Conservation (phyloP, 2,113 vertebrate genomes). For the Sitta europaea region DNA sequence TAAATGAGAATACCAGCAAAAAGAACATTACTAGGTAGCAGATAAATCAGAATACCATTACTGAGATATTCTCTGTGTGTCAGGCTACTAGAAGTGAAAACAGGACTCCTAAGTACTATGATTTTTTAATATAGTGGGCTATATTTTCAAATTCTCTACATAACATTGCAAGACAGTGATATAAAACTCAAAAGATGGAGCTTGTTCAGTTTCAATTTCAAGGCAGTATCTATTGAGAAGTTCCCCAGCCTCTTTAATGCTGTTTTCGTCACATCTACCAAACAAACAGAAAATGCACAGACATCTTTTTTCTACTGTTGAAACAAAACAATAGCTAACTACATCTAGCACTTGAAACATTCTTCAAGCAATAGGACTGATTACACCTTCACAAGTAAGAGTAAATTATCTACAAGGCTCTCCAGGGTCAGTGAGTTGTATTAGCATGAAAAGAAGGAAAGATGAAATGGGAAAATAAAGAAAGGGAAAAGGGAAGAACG, state of each 20-base stretch:
- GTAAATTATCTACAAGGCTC: neutral
- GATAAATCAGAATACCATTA: neutral
- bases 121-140: neutral
- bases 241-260: neutral
- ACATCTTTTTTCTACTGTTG: neutral
- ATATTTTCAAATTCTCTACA: neutral
- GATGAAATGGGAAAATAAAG: neutral
- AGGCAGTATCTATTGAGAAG: neutral
- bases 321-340: neutral
- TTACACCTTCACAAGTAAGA: neutral
- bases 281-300: neutral
- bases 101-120: neutral
- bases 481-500: neutral
- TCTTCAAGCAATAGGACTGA: neutral
- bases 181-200: neutral
- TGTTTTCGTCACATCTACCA: neutral
- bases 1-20: neutral
- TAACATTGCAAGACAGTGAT: neutral
- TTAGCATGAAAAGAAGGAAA: neutral
- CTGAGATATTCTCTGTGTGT: neutral
- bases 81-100: neutral
- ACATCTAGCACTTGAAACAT: neutral
- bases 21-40: neutral
- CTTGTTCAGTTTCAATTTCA: neutral
- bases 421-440: neutral